Evolutionary conservation across 2,797 vertebrate species (phyloP).

Genomic region (Periparus ater): DNA sequence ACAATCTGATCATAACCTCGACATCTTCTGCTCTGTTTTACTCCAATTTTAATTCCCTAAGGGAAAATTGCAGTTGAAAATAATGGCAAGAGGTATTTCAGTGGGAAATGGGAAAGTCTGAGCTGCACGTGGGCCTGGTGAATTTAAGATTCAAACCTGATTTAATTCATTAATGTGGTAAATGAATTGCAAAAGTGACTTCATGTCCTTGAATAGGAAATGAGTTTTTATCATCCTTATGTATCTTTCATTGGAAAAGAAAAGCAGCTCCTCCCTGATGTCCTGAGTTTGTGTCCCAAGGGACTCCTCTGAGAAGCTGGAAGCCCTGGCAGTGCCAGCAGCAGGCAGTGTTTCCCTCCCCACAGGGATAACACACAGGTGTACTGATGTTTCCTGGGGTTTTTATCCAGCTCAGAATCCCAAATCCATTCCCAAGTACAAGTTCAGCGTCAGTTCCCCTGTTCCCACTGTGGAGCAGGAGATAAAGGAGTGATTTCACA

Average conservation of each 20-base stretch:
- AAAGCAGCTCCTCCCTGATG: not conserved
- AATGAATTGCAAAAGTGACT: not conserved
- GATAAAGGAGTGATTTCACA: not conserved
- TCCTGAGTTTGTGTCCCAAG: not conserved
- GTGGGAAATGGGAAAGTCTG: not conserved
- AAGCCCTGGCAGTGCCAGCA: not conserved
- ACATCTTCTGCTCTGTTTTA: not conserved
- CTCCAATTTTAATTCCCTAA: not conserved
- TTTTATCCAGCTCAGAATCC: not conserved
- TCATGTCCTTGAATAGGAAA: not conserved
- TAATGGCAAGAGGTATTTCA: not conserved
- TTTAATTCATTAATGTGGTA: not conserved
- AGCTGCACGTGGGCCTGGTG: fast-evolving
- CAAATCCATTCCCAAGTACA: not conserved
- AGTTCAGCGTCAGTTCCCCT: no score
- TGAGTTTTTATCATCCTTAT: not conserved
- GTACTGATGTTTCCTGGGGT: not conserved
- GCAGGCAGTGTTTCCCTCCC: not conserved
- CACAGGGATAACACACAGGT: not conserved
- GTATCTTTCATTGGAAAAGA: not conserved
- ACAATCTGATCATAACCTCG: fast-evolving
- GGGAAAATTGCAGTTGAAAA: not conserved
- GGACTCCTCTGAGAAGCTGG: not conserved
- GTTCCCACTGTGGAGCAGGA: not conserved
- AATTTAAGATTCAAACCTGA: not conserved